These are phyloP conservation scores for Batillaria attramentaria DNA, from an alignment of 1,140 invertebrate species.

Conservation along the genomic window DNA sequence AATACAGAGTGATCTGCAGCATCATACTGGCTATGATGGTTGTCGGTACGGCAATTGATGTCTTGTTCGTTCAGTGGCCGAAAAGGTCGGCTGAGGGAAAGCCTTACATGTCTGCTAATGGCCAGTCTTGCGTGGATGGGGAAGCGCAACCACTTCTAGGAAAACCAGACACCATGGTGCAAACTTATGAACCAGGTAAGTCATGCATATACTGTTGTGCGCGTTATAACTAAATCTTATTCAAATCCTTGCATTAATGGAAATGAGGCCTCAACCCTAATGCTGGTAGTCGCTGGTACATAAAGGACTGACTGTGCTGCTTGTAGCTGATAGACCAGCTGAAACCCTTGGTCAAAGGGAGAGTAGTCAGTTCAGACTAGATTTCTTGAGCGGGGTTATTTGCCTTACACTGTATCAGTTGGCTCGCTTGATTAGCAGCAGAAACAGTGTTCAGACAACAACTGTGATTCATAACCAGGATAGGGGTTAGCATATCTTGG, in stretches of 20 bases:
- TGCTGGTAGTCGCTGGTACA: not conserved
- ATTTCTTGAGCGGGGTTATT: too few species aligned
- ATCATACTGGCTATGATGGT: slow-evolving; percentile 21
- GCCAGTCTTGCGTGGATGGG: not conserved
- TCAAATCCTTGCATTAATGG: too few species aligned
- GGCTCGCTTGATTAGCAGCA: too few species aligned
- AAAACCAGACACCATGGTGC: not conserved
- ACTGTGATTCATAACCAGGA: too few species aligned
- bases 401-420: too few species aligned
- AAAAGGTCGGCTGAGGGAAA: slow-evolving; percentile 15
- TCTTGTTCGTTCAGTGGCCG: slow-evolving; percentile 38
- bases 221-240: too few species aligned
- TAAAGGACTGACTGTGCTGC: not conserved
- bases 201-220: not conserved
- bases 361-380: not conserved
- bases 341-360: not conserved
- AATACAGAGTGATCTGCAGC: slow-evolving; percentile 6
- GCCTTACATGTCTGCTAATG: not conserved
- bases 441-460: too few species aligned
- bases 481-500: too few species aligned
- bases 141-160: not conserved
- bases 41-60: slow-evolving; percentile 39
- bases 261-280: not conserved
- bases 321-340: not conserved
- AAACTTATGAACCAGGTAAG: not conserved